Conservation (phyloP, 2,797 vertebrate species). For the Phalloptychus januarius region DNA sequence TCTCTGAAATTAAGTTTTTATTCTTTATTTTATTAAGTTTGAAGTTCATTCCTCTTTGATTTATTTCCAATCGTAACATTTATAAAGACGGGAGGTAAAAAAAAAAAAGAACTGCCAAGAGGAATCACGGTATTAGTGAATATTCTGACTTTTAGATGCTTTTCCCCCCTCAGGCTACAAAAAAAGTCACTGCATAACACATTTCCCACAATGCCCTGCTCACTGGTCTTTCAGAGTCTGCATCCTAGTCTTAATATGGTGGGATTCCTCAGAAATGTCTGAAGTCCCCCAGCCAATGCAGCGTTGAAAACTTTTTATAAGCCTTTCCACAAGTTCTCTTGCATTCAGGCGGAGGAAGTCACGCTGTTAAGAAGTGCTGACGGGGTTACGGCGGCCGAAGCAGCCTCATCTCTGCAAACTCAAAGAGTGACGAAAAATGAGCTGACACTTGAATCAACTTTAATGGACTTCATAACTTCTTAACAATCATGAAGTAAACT, state of each 20-base stretch:
- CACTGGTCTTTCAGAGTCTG: slow-evolving; percentile 1
- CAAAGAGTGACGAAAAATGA: slow-evolving; percentile 19
- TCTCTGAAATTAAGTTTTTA: neutral
- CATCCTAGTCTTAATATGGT: neutral
- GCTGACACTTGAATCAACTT: slow-evolving; percentile 30
- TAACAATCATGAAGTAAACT: slow-evolving; percentile 28
- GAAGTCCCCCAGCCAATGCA: neutral
- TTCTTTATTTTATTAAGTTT: neutral
- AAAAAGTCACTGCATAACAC: slow-evolving; percentile 2
- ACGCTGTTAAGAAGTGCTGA: slow-evolving; percentile 37
- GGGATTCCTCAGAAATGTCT: neutral
- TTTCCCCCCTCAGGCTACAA: neutral
- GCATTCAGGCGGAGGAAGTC: slow-evolving; percentile 25
- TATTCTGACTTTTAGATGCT: neutral
- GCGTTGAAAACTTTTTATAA: slow-evolving; percentile 18
- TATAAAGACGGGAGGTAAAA: neutral
- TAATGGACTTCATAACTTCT: slow-evolving; percentile 40
- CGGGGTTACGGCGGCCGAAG: slow-evolving; percentile 6
- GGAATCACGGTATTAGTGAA: neutral
- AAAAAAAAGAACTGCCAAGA: slow-evolving; percentile 1
- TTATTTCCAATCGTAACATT: neutral
- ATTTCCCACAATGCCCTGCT: slow-evolving; percentile 4
- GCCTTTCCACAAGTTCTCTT: slow-evolving; percentile 13
- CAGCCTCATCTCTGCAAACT: slow-evolving; percentile 25
- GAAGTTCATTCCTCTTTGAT: neutral